These are phyloP conservation scores for Pithys albifrons DNA, from an alignment of 2,113 vertebrate genomes.

Conservation along the genomic window DNA sequence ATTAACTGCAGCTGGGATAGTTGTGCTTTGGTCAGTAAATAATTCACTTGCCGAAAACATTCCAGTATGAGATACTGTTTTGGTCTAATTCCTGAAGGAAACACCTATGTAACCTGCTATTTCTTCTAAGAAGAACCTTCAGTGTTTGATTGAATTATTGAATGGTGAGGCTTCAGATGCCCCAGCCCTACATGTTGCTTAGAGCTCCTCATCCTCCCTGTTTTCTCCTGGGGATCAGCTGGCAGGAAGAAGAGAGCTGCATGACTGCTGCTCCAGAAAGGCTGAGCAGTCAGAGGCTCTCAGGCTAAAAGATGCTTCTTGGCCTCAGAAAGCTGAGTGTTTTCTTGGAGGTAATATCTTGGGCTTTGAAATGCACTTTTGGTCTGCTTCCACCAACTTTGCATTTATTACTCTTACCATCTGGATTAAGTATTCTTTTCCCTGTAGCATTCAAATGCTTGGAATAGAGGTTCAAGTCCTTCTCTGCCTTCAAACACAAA, in stretches of 20 bases:
- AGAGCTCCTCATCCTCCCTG: background rate
- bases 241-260: background rate
- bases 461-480: background rate
- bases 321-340: background rate
- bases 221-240: background rate
- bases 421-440: slow-evolving; percentile 7
- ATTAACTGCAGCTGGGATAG: background rate
- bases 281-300: background rate
- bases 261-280: background rate
- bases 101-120: background rate
- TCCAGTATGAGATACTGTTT: background rate
- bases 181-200: background rate
- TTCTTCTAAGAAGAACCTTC: background rate
- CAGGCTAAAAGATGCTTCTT: background rate
- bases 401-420: slow-evolving; percentile 15
- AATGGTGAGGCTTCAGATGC: background rate
- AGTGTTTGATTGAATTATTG: background rate
- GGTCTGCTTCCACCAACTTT: slow-evolving; percentile 7
- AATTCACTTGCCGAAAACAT: background rate
- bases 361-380: background rate
- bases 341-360: background rate
- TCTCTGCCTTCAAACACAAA: slow-evolving; percentile 41
- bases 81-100: background rate
- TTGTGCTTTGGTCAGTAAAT: background rate
- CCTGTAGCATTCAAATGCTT: slow-evolving; percentile 6